These are phyloP conservation scores for Empis livida DNA, from an alignment of 2,888 invertebrate species.

Conservation along the genomic window DNA sequence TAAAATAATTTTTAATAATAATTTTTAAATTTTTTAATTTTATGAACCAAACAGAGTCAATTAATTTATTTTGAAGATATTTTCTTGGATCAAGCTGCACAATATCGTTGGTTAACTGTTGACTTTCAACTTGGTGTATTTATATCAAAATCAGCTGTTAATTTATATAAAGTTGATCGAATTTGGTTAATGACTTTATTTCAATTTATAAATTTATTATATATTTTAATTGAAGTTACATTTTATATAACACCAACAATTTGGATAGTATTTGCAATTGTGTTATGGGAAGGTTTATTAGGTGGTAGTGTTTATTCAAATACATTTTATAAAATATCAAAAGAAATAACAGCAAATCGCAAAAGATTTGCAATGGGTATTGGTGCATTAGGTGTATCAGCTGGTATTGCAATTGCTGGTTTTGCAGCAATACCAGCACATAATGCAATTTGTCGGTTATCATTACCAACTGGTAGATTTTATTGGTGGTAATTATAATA, in stretches of 20 bases:
- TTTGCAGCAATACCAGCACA: constrained; percentile 60
- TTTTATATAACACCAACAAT: constrained; percentile 51
- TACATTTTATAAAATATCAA: constrained; percentile 61
- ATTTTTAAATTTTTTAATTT: too few species aligned
- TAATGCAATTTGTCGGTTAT: constrained; percentile 53
- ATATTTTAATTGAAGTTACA: constrained; percentile 50
- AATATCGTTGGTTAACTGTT: constrained; percentile 73
- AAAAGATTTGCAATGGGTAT: constrained; percentile 58
- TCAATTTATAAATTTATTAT: constrained; percentile 48
- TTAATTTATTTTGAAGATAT: constrained; percentile 53
- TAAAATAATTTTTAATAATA: too few species aligned
- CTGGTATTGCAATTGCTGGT: constrained; percentile 66
- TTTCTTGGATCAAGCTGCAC: constrained; percentile 44
- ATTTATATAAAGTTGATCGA: constrained; percentile 48
- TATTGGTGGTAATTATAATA: neutral
- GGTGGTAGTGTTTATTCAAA: constrained; percentile 76
- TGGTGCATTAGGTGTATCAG: constrained; percentile 58
- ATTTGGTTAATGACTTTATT: constrained; percentile 62
- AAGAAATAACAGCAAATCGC: constrained; percentile 42
- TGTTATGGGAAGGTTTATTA: constrained; percentile 62
- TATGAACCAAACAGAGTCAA: constrained; percentile 68
- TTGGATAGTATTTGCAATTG: constrained; percentile 49
- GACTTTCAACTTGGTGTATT: constrained; percentile 76
- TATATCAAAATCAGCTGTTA: constrained; percentile 70
- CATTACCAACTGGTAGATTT: constrained; percentile 27